Evolutionary conservation across 2,888 invertebrate genomes (phyloP).

Genomic region (Selenia dentaria): DNA sequence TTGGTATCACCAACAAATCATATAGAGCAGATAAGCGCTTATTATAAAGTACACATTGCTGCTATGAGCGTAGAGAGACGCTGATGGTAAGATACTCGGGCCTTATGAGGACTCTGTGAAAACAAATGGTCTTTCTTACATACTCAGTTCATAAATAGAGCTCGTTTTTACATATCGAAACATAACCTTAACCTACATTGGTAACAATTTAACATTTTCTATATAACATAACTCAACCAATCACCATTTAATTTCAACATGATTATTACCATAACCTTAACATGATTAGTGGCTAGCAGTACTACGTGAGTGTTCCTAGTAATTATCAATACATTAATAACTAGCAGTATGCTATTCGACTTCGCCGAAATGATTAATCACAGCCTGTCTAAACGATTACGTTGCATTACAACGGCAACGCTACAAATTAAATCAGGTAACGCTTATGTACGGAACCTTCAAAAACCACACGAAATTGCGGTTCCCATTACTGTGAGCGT

Average conservation of each 20-base stretch:
- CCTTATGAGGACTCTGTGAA: too few relatives aligned
- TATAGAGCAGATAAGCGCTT: too few relatives aligned
- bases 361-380: slow-evolving; percentile 62
- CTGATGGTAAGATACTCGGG: too few relatives aligned
- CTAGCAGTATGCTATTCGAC: slow-evolving; percentile 55
- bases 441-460: slow-evolving; percentile 23
- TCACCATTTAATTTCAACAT: not conserved
- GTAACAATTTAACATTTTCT: too few relatives aligned
- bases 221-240: slow-evolving; percentile 30
- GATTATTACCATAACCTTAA: slow-evolving; percentile 19
- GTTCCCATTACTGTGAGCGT: slow-evolving; percentile 19
- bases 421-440: slow-evolving; percentile 35
- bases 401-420: slow-evolving; percentile 30
- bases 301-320: slow-evolving; percentile 49
- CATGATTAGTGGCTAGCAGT: slow-evolving; percentile 47
- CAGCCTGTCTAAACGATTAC: slow-evolving; percentile 45
- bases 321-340: slow-evolving; percentile 67
- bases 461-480: slow-evolving; percentile 25
- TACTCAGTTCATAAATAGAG: too few relatives aligned
- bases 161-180: too few relatives aligned
- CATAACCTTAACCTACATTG: too few relatives aligned
- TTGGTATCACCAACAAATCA: too few relatives aligned
- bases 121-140: too few relatives aligned
- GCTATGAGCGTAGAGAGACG: too few relatives aligned
- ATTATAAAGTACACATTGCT: too few relatives aligned